A percentile compares a stretch with the other conserved stretches of the same genome.
Conservation (phyloP, 1,140 invertebrate genomes). For the Eubasilissa regina region DNA sequence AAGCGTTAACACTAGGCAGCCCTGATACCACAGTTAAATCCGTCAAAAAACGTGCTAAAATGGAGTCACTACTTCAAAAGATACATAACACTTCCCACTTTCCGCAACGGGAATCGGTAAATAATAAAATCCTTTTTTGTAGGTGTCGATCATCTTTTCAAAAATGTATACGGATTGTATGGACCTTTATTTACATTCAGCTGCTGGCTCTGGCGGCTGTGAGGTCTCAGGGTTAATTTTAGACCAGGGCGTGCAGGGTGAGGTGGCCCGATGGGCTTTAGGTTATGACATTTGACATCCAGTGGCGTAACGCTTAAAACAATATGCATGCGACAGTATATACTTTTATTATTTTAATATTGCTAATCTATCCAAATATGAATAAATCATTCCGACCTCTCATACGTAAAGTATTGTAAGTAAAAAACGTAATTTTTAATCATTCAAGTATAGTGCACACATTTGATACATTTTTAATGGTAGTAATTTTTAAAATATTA, state of each 20-base stretch:
- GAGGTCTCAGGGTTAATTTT: conserved; percentile 55
- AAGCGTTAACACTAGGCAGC: conserved; percentile 32
- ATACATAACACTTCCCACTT: neutral
- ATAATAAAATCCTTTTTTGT: neutral
- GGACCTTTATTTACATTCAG: conserved; percentile 41
- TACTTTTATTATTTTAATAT: no score
- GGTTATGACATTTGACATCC: conserved; percentile 56
- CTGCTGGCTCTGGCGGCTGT: conserved; percentile 25
- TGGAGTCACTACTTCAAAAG: neutral
- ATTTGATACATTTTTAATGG: no score
- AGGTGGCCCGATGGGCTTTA: conserved; percentile 11
- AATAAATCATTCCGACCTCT: no score
- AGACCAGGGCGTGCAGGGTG: conserved; percentile 36
- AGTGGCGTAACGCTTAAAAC: conserved; percentile 50
- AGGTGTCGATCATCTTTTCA: neutral
- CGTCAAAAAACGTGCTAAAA: neutral
- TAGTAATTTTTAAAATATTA: no score
- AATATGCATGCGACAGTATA: no score
- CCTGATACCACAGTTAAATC: neutral
- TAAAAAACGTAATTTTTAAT: no score
- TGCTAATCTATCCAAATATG: no score
- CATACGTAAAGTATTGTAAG: no score
- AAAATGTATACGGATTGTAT: neutral
- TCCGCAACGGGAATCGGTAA: neutral
- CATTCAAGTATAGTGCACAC: no score